These are phyloP conservation scores for Drosophila insularis DNA, from an alignment of 1,140 invertebrate genomes.

Conservation along the genomic window DNA sequence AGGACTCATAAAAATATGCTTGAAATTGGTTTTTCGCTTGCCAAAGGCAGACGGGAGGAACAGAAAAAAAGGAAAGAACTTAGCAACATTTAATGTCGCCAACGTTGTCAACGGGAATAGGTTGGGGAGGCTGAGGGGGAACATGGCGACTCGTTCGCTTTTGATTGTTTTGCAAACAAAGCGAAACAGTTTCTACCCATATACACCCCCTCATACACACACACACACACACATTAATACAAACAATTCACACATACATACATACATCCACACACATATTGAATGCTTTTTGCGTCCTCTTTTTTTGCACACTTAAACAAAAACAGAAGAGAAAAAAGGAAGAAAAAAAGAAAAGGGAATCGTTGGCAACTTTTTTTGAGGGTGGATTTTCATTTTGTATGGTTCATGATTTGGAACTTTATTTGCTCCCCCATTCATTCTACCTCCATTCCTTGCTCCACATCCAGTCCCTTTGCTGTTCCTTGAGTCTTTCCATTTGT, in stretches of 20 bases:
- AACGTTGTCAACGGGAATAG: conserved; percentile 48
- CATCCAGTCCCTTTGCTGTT: background rate
- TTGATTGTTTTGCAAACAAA: conserved; percentile 80
- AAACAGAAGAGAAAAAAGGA: conserved; percentile 54
- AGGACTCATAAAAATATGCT: conserved; percentile 76
- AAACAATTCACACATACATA: conserved; percentile 21
- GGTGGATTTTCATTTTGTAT: conserved; percentile 80
- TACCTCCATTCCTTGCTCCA: conserved; percentile 8
- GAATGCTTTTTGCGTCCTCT: conserved; percentile 65
- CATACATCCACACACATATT: conserved; percentile 20
- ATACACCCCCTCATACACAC: conserved; percentile 34
- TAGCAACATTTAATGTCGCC: conserved; percentile 75
- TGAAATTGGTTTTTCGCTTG: conserved; percentile 73
- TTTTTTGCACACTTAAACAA: conserved; percentile 63
- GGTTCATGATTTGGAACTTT: conserved; percentile 79
- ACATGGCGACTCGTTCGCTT: conserved; percentile 49
- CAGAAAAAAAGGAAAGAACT: conserved; percentile 56
- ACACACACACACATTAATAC: conserved; percentile 20
- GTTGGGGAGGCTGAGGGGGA: background rate
- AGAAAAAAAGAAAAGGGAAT: conserved; percentile 49
- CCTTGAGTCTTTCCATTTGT: conserved; percentile 28
- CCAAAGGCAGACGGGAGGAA: conserved; percentile 17
- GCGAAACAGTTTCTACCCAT: conserved; percentile 53
- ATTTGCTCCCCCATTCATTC: conserved; percentile 53
- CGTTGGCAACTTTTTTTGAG: conserved; percentile 72